phyloP scores from a whole-genome alignment of 2,888 invertebrate genomes.

The Sphecodes monilicornis region DNA sequence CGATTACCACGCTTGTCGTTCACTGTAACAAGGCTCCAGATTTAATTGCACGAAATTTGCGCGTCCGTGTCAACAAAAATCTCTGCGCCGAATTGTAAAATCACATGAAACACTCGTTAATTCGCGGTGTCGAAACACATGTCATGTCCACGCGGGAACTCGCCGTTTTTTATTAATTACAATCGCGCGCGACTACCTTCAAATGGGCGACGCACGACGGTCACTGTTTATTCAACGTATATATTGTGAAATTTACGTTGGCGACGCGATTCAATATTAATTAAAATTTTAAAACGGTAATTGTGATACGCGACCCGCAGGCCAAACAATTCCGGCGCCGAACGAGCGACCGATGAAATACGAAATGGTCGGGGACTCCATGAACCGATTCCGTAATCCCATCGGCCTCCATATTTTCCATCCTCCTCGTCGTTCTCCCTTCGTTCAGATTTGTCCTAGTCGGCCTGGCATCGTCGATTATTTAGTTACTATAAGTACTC shows the following conservation, averaged over 20 bases:
- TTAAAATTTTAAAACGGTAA: slow-evolving; percentile 38
- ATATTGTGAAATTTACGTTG: slow-evolving; percentile 8
- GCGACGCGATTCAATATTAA: slow-evolving; percentile 29
- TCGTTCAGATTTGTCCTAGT: neutral
- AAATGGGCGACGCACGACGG: slow-evolving; percentile 2
- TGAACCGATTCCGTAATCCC: slow-evolving; percentile 11
- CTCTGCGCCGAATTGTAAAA: neutral
- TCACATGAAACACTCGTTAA: neutral
- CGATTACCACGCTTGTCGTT: neutral
- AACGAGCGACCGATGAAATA: slow-evolving; percentile 12
- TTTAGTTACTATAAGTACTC: neutral
- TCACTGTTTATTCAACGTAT: slow-evolving; percentile 4
- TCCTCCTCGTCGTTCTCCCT: neutral
- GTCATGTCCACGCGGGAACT: slow-evolving; percentile 1
- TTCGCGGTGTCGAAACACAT: neutral
- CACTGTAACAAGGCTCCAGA: slow-evolving; percentile 7
- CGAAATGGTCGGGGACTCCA: slow-evolving; percentile 20
- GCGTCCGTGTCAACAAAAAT: neutral
- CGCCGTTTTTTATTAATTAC: slow-evolving; percentile 10
- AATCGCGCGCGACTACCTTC: neutral
- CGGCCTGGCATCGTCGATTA: neutral
- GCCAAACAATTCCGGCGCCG: slow-evolving; percentile 2
- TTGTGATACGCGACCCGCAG: slow-evolving; percentile 10
- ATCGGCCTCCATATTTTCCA: neutral
- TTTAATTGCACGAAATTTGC: neutral